These are phyloP conservation scores for Catostomus latipinnis DNA, from an alignment of 2,797 vertebrate species.

Conservation along the genomic window DNA sequence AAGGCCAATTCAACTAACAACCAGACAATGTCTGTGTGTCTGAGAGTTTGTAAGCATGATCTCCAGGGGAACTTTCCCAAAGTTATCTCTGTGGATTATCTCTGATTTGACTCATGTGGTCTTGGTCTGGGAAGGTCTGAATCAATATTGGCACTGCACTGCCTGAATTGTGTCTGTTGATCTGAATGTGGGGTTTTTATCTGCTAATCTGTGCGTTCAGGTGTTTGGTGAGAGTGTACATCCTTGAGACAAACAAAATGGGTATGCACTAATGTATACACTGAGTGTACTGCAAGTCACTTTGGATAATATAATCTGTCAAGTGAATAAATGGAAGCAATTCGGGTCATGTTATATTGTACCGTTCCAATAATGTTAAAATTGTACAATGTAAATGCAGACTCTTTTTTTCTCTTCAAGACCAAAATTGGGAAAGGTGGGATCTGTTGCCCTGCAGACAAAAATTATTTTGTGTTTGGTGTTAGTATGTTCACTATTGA, in stretches of 20 bases:
- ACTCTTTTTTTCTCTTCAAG: constrained; percentile 9
- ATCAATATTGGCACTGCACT: constrained; percentile 77
- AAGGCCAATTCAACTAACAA: constrained; percentile 63
- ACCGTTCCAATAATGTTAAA: background rate
- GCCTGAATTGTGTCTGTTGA: constrained; percentile 72
- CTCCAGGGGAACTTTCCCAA: constrained; percentile 66
- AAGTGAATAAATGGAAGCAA: background rate
- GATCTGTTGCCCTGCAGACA: background rate
- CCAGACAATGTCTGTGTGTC: constrained; percentile 60
- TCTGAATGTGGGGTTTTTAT: constrained; percentile 71
- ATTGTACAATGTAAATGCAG: background rate
- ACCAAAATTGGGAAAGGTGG: constrained; percentile 5
- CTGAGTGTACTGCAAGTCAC: no score
- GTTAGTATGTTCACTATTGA: constrained; percentile 50
- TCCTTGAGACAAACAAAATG: constrained; percentile 66
- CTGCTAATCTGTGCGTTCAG: constrained; percentile 78
- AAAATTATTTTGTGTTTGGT: constrained; percentile 42
- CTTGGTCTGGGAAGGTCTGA: constrained; percentile 73
- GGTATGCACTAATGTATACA: background rate
- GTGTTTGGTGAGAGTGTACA: constrained; percentile 70
- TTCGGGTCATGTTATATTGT: background rate
- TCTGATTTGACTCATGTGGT: constrained; percentile 75
- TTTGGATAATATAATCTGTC: no score
- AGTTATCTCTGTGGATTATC: constrained; percentile 78
- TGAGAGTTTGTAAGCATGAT: constrained; percentile 74